Evolutionary conservation across 1,140 invertebrate genomes (phyloP), one percentile per base, ranked within the genome.

Genomic region (Drosophila melanogaster): DNA sequence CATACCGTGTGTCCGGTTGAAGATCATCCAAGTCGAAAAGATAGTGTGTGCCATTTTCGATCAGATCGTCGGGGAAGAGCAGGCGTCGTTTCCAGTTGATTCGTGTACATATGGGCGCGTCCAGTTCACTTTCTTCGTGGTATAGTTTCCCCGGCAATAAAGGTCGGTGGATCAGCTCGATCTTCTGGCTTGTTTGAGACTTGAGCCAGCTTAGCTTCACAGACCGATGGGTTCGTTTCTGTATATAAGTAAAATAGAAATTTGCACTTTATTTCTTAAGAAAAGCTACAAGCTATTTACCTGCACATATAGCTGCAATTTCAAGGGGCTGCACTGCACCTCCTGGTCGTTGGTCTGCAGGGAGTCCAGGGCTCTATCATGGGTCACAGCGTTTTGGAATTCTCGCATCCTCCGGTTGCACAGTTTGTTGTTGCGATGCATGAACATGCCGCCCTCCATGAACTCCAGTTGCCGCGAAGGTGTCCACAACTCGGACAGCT

Each of bases 341-440:
- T 91, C 90, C 54, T 91, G 90, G 50, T 91, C 90, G 51, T 60
- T 91, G 4, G 58, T 76, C 35, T 91, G 90, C 38, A 90, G 26
- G 2, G 83, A 74, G 33, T 91, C 77, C n/a, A 79, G 10, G 10
- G 44, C 17, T n/a, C 71, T 71, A 50, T 91, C 90, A 43, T 91
- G 90, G 5, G 4, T 38, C 1, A 83, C 83, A 0, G 4, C 15
- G 0, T 43, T 15, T 12, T 71, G 71, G 14, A 91, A 91, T 1
- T 74, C 57, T 0, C 38, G 62, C 15, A 91, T 83, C 8, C 67
- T 49, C 12, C 55, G 72, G 55, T 91, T 91, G 62, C 90, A 91
- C 14, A 91, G 43, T 30, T 80, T 91, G 14, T 91, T 85, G 54
- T 91, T 91, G 26, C 76, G 78, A 33, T 90, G 66, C 53, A 91